Base-by-base conservation (phyloP, 92 coral and sea anemone genomes). In the Zoanthus solanderi region DNA sequence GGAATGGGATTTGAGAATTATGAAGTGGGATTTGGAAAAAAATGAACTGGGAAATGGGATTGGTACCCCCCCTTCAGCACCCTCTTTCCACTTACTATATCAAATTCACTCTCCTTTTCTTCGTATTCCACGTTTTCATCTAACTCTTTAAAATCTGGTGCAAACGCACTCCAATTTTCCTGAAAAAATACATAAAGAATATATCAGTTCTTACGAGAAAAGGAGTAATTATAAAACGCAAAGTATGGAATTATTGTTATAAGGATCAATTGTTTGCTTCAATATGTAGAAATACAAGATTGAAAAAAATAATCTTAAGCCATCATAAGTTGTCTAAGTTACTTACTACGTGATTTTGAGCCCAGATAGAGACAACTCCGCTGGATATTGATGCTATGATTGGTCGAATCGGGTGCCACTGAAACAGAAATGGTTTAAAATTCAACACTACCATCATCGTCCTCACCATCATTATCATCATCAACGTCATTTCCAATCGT, bases 141-240 rank as follows among this genome's bases (percentile, higher is more conserved):
- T 53, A 97, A 95, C 73, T 97, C 99, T 81, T 97, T 97, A 84
- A 97, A 97, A 71, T 97, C 99, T 31, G 99, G 99, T 47, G 99
- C 99, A 90, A 97, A 97, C 0, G 99, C 99, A 84, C 99, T 97
- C 99, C 99, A 97, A 92, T 97, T 97, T 97, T 97, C 99, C 99
- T 97, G 90, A 63, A 77, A 81, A 7, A 68, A 13, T 15, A 67
- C 2, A 73, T 32, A 16, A 12, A 45, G 56, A 1, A 37, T 23
- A 57, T 3, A 12, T 61, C 30, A 37, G 53, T 37, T 13, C 34
- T n/a, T 47, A 11, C 17, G 15, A 2, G 0, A 69, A 31, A 9
- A 30, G 72, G 8, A 69, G 17, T 69, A 16, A 30, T 5, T 15
- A 14, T 1, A 15, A 15, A 61, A 61, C 16, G 15, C 3, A 61